Evolutionary conservation across 2,888 invertebrate genomes (phyloP).

Genomic region (Shargacucullia verbasci): DNA sequence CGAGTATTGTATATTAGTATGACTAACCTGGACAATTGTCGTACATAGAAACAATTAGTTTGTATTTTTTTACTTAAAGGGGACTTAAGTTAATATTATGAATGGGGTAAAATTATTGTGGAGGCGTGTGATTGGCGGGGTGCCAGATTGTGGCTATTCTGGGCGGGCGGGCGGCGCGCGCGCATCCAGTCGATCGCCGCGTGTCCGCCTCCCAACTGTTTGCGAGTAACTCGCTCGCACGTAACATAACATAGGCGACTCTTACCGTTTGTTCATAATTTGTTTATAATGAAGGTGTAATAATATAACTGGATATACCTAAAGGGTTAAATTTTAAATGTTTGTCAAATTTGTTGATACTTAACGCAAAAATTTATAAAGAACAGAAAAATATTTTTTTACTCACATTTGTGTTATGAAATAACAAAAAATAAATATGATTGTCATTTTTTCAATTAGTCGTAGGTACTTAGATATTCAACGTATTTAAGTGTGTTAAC

Average conservation of each 20-base stretch:
- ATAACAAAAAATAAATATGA: too few species aligned
- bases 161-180: conserved; percentile 80
- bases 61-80: conserved; percentile 8
- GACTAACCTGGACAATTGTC: conserved; percentile 15
- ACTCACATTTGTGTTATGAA: neutral
- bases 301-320: too few species aligned
- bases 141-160: conserved; percentile 81
- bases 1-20: conserved; percentile 15
- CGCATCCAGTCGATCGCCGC: conserved; percentile 82
- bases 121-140: conserved; percentile 74
- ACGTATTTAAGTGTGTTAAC: conserved; percentile 9
- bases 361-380: conserved; percentile 1
- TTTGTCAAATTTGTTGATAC: conserved; percentile 33
- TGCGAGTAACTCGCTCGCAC: conserved; percentile 48
- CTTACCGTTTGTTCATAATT: conserved; percentile 40
- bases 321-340: too few species aligned
- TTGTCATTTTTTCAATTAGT: too few species aligned
- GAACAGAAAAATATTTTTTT: neutral
- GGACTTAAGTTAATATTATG: conserved; percentile 64
- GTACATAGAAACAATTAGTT: neutral
- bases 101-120: conserved; percentile 77
- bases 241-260: conserved; percentile 36
- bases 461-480: conserved; percentile 3
- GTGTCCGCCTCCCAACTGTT: conserved; percentile 60
- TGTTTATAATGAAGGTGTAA: conserved; percentile 19